Percentiles rank a stretch among this genome's conserved stretches.
Conservation (phyloP, 2,113 vertebrate species). For the Larimichthys crocea region DNA sequence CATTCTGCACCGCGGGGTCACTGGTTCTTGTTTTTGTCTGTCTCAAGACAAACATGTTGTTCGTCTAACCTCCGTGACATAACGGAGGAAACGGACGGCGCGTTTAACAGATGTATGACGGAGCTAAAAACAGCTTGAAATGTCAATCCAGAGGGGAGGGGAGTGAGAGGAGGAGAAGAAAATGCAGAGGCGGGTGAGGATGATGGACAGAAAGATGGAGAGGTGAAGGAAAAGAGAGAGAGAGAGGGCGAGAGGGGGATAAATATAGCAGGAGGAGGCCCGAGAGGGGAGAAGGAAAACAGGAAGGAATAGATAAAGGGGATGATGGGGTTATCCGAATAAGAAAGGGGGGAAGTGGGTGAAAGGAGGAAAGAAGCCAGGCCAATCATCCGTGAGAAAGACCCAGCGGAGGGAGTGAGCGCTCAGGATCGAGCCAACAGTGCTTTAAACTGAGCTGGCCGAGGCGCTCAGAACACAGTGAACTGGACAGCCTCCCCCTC, state of each 20-base stretch:
- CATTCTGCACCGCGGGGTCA: not conserved
- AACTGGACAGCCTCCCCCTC: conserved; percentile 49
- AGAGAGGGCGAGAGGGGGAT: not conserved
- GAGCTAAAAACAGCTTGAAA: not conserved
- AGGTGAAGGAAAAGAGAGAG: not conserved
- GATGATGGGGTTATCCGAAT: conserved; percentile 5
- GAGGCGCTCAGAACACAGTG: conserved; percentile 37
- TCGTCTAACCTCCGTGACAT: not conserved
- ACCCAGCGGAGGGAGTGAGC: not conserved
- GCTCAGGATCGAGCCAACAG: conserved; percentile 15
- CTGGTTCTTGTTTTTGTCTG: not conserved
- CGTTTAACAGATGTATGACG: not conserved
- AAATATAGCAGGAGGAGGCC: not conserved
- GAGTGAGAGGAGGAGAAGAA: not conserved
- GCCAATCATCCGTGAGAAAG: conserved; percentile 41
- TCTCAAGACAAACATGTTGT: conserved; percentile 8
- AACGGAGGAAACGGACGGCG: conserved; percentile 6
- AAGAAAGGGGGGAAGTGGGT: conserved; percentile 17
- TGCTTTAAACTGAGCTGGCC: conserved; percentile 46
- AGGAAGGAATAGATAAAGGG: conserved; percentile 5
- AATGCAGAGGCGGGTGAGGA: not conserved
- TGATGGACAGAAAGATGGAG: not conserved
- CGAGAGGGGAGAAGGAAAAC: not conserved
- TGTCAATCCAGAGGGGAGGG: not conserved
- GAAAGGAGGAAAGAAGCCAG: conserved; percentile 32